Evolutionary conservation across 2,888 invertebrate genomes (phyloP).

Genomic region (Drosophila paranaensis): DNA sequence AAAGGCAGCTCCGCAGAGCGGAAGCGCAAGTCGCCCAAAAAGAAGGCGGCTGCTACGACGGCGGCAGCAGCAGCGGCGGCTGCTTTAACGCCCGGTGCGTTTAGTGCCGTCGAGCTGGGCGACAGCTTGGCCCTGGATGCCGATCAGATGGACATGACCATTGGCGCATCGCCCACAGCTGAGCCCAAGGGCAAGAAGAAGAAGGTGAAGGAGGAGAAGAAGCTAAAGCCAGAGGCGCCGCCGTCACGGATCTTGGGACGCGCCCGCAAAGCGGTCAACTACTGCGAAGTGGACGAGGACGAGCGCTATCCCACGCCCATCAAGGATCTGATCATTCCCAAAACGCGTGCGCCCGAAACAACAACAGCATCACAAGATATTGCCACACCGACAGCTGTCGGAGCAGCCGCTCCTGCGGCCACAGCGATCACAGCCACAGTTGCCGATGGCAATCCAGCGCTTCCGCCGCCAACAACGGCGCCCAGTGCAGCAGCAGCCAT

Average conservation of each 20-base stretch:
- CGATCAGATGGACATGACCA: constrained; percentile 26
- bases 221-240: constrained; percentile 82
- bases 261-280: constrained; percentile 88
- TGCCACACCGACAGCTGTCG: constrained; percentile 36
- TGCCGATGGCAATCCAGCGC: constrained; percentile 43
- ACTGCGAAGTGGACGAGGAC: constrained; percentile 87
- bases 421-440: constrained; percentile 26
- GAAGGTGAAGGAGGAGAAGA: constrained; percentile 83
- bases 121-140: constrained; percentile 47
- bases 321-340: constrained; percentile 85
- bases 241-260: constrained; percentile 84
- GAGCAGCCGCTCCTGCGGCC: constrained; percentile 10
- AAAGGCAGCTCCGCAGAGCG: constrained; percentile 82
- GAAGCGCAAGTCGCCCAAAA: constrained; percentile 81
- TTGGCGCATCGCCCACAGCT: constrained; percentile 51
- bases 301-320: constrained; percentile 83
- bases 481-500: constrained; percentile 40
- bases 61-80: constrained; percentile 15
- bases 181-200: constrained; percentile 67
- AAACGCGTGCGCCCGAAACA: constrained; percentile 65
- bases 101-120: constrained; percentile 29
- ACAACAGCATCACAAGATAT: constrained; percentile 25
- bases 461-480: constrained; percentile 64
- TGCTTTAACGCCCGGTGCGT: constrained; percentile 66
- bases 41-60: constrained; percentile 42